Percentiles rank a stretch among this genome's conserved stretches.
phyloP scores from a whole-genome alignment of 64 coral and sea anemone genomes.

The Cladopsammia gracilis region DNA sequence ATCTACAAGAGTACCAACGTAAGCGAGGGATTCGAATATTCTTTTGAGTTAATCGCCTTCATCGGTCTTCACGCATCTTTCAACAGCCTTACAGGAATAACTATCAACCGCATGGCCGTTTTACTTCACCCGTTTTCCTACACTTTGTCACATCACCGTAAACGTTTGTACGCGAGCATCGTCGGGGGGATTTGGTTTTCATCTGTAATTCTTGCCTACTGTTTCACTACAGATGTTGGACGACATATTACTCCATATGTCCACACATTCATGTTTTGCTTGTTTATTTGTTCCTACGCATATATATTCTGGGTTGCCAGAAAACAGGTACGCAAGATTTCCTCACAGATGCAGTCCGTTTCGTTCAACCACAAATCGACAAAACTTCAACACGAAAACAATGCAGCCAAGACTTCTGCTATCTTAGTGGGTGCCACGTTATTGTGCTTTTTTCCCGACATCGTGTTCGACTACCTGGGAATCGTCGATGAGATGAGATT shows the following conservation, averaged over 20 bases:
- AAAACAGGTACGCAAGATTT: conserved; percentile 50
- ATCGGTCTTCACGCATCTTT: conserved; percentile 35
- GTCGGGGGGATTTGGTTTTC: conserved; percentile 31
- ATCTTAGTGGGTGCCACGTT: conserved; percentile 34
- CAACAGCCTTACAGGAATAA: conserved; percentile 38
- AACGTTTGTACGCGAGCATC: neutral
- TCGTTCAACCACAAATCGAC: conserved; percentile 19
- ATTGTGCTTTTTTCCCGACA: conserved; percentile 51
- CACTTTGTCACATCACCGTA: conserved; percentile 12
- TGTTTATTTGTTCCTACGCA: conserved; percentile 21
- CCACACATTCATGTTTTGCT: conserved; percentile 33
- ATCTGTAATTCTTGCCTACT: conserved; percentile 6
- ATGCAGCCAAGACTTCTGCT: conserved; percentile 37
- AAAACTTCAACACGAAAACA: conserved; percentile 14
- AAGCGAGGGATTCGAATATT: neutral
- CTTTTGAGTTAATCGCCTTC: neutral
- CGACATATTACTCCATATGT: neutral
- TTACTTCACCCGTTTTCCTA: conserved; percentile 46
- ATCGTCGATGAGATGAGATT: conserved; percentile 21
- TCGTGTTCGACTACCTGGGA: conserved; percentile 18
- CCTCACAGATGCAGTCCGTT: conserved; percentile 51
- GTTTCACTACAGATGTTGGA: conserved; percentile 11
- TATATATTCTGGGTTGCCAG: conserved; percentile 60
- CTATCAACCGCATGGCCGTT: conserved; percentile 51
- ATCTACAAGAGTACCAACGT: neutral